A percentile compares a stretch with the other conserved stretches of the same genome.
phyloP scores from a whole-genome alignment of 2,888 invertebrate genomes.

The Neoitamus cyanurus region DNA sequence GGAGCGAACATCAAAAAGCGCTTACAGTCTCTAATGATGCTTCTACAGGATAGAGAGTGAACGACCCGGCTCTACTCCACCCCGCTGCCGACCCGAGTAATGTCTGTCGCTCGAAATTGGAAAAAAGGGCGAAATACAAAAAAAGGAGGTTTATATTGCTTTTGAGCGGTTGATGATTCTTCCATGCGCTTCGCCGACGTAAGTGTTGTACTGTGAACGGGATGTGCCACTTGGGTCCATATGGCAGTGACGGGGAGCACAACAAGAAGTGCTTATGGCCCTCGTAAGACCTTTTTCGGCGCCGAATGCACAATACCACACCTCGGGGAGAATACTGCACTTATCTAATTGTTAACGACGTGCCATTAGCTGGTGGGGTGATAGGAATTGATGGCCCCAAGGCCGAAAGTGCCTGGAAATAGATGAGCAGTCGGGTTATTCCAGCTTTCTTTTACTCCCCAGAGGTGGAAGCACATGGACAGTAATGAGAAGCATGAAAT shows the following conservation, averaged over 20 bases:
- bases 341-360: constrained; percentile 29
- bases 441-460: constrained; percentile 83
- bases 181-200: neutral
- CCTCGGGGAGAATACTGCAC: neutral
- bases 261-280: neutral
- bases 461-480: neutral
- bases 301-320: neutral
- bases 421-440: neutral
- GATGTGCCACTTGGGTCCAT: neutral
- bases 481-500: neutral
- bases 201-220: too few species aligned
- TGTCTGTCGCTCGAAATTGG: constrained; percentile 4
- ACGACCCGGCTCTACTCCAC: neutral
- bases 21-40: constrained; percentile 36
- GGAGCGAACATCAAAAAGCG: constrained; percentile 32
- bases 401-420: neutral
- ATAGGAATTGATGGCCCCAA: constrained; percentile 15
- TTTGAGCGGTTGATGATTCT: neutral
- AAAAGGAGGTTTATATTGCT: neutral
- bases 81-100: neutral
- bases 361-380: neutral
- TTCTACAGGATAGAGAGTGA: neutral
- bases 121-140: neutral
- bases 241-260: neutral
- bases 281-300: neutral